phyloP scores from a whole-genome alignment of 2,888 invertebrate species.

The Chloromyia formosa region DNA sequence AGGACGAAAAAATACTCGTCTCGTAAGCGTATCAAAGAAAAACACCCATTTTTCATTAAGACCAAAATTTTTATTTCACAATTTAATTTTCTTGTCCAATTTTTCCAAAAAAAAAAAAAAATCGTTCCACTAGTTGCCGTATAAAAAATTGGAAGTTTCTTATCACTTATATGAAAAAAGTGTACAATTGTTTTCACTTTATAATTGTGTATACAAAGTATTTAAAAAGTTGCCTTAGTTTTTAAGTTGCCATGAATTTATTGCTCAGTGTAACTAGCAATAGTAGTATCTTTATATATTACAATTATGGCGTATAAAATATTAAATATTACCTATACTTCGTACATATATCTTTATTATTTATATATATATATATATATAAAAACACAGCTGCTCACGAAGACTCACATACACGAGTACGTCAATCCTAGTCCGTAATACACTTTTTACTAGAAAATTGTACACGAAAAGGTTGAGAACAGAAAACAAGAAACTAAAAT shows the following conservation, averaged over 20 bases:
- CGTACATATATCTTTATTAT: background rate
- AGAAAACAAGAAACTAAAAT: constrained; percentile 5
- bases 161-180: constrained; percentile 1
- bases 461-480: background rate
- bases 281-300: constrained; percentile 8
- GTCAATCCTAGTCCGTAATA: background rate
- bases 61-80: background rate
- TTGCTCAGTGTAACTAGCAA: constrained; percentile 3
- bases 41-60: background rate
- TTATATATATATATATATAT: constrained; percentile 8
- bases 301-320: constrained; percentile 36
- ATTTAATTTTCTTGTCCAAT: background rate
- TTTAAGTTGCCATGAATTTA: constrained; percentile 27
- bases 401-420: constrained; percentile 13
- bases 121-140: background rate
- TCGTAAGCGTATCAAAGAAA: too few species aligned
- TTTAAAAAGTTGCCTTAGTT: constrained; percentile 18
- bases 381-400: constrained; percentile 32
- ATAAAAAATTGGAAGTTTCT: constrained; percentile 30
- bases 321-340: constrained; percentile 35
- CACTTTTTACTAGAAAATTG: background rate
- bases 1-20: too few species aligned
- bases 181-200: constrained; percentile 4
- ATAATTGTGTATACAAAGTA: constrained; percentile 5
- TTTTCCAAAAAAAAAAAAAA: background rate